Percentiles rank a stretch among this genome's conserved stretches.
Evolutionary conservation across 2,797 vertebrate genomes (phyloP).

Genomic region (Onychomys arenicola): DNA sequence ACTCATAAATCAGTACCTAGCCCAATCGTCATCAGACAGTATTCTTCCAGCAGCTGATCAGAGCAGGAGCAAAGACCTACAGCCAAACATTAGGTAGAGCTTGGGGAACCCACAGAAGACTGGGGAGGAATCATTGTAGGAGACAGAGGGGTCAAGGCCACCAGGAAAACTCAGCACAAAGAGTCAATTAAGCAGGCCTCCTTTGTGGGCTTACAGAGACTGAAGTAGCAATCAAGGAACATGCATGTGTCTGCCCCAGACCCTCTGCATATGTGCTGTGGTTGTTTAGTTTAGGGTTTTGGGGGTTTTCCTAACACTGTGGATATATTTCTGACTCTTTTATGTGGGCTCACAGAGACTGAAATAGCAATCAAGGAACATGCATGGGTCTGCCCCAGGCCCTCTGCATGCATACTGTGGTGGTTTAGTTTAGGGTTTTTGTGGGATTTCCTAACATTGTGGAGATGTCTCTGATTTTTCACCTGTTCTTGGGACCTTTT

Average conservation of each 20-base stretch:
- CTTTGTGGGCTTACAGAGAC: not conserved
- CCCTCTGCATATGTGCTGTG: too few relatives aligned
- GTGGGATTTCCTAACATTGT: too few relatives aligned
- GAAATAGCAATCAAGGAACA: not conserved
- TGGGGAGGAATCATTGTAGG: not conserved
- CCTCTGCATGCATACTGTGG: not conserved
- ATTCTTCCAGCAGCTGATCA: not conserved
- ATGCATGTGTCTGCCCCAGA: not conserved
- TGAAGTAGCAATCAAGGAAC: not conserved
- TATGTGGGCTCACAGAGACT: not conserved
- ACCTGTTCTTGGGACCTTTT: not conserved
- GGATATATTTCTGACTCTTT: not conserved
- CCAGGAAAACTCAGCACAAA: not conserved
- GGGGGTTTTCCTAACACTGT: not conserved
- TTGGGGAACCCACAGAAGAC: not conserved
- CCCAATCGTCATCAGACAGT: too few relatives aligned
- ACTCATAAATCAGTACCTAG: not conserved
- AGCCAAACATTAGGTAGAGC: not conserved
- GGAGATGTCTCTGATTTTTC: not conserved
- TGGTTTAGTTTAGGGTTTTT: not conserved
- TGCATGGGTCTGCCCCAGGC: not conserved
- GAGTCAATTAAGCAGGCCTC: not conserved
- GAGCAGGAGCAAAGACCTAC: not conserved
- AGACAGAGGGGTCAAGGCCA: not conserved
- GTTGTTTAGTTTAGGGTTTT: not conserved